Conservation (phyloP, 2,797 vertebrate species). For the Taeniopygia guttata region DNA sequence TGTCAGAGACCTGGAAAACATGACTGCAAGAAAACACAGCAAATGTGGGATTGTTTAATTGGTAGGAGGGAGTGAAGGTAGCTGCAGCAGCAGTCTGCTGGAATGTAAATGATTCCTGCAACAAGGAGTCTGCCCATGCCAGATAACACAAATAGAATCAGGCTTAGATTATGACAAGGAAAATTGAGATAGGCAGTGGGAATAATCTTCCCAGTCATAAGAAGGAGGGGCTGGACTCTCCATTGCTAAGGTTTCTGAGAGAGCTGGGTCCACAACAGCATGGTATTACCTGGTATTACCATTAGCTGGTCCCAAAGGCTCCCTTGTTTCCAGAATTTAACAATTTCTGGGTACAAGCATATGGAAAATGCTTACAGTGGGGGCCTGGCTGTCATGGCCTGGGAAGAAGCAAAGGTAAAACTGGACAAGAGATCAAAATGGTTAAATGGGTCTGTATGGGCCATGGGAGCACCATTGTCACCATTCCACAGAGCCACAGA, state of each 20-base stretch:
- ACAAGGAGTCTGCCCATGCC: neutral
- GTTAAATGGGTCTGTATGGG: neutral
- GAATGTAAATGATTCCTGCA: neutral
- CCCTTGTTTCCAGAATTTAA: neutral
- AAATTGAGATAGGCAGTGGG: neutral
- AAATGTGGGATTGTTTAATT: neutral
- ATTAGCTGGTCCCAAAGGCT: neutral
- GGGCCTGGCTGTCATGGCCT: neutral
- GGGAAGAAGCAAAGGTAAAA: neutral
- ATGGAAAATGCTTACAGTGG: neutral
- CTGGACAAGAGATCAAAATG: neutral
- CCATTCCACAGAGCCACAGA: neutral
- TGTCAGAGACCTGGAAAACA: conserved; percentile 5
- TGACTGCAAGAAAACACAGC: neutral
- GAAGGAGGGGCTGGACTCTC: neutral
- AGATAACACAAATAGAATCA: neutral
- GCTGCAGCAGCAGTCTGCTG: neutral
- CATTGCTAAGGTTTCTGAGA: neutral
- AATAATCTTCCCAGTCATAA: neutral
- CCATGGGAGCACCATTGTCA: neutral
- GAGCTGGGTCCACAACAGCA: rapidly evolving
- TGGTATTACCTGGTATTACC: neutral
- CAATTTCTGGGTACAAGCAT: neutral
- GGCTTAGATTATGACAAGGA: neutral
- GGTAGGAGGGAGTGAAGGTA: neutral